These are phyloP conservation scores for Falco naumanni DNA, from an alignment of 2,797 vertebrate genomes.

Conservation along the genomic window DNA sequence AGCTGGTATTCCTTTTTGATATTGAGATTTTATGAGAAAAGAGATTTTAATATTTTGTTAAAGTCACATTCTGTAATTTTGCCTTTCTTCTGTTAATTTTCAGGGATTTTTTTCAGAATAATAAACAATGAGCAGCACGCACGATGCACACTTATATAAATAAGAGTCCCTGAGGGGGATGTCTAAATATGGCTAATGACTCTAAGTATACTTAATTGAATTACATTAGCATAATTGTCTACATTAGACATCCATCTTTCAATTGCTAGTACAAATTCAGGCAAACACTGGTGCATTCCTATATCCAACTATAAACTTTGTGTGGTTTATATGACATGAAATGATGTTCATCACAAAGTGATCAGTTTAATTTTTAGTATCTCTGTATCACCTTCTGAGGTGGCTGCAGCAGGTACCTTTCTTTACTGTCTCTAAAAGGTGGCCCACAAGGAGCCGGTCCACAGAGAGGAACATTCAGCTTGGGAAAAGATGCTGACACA, in stretches of 20 bases:
- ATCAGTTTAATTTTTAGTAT: neutral
- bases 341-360: neutral
- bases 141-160: neutral
- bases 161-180: neutral
- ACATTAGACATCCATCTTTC: neutral
- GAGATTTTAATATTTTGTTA: neutral
- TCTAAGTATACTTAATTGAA: neutral
- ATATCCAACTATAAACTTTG: neutral
- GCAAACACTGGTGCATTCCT: neutral
- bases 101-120: neutral
- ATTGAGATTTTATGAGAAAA: neutral
- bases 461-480: neutral
- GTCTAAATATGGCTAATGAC: neutral
- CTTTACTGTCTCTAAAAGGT: neutral
- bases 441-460: accelerated
- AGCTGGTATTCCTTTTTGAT: neutral
- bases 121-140: neutral
- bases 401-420: neutral
- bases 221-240: neutral
- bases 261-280: neutral
- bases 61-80: neutral
- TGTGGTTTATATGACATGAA: neutral
- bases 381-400: neutral
- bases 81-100: neutral
- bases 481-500: neutral